phyloP scores from a whole-genome alignment of 2,113 vertebrate species.

The Tenebrosternarchus preto region DNA sequence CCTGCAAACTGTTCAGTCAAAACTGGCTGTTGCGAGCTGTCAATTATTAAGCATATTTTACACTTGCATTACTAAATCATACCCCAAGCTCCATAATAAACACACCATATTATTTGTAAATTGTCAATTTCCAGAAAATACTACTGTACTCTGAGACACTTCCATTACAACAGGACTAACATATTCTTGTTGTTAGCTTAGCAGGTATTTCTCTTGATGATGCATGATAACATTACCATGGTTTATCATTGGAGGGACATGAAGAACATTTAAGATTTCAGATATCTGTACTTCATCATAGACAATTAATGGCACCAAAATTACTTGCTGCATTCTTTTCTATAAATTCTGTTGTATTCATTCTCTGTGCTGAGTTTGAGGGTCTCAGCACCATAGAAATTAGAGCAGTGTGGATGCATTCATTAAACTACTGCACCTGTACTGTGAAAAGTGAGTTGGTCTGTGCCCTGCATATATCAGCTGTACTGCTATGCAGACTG shows the following conservation, averaged over 20 bases:
- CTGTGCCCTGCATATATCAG: constrained; percentile 14
- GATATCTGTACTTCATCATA: background rate
- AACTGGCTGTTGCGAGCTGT: background rate
- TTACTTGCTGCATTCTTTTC: too few species aligned
- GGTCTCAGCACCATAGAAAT: constrained; percentile 37
- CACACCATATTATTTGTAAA: too few species aligned
- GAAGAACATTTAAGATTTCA: background rate
- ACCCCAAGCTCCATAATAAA: too few species aligned
- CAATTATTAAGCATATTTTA: constrained; percentile 39
- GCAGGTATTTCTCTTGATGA: background rate
- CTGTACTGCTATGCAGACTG: constrained; percentile 60
- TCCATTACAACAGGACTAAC: background rate
- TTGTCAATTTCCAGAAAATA: background rate
- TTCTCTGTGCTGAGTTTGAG: constrained; percentile 22
- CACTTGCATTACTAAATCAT: constrained; percentile 20
- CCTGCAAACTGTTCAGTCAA: constrained; percentile 24
- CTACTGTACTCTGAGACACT: background rate
- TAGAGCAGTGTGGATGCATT: constrained; percentile 9
- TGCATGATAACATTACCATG: background rate
- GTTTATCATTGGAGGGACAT: background rate
- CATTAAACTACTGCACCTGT: constrained; percentile 33
- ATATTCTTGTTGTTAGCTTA: background rate
- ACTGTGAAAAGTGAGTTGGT: constrained; percentile 18
- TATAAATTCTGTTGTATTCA: constrained; percentile 1
- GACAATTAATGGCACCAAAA: background rate